Conservation (phyloP, 2,113 vertebrate species). For the Toxotes jaculatrix region DNA sequence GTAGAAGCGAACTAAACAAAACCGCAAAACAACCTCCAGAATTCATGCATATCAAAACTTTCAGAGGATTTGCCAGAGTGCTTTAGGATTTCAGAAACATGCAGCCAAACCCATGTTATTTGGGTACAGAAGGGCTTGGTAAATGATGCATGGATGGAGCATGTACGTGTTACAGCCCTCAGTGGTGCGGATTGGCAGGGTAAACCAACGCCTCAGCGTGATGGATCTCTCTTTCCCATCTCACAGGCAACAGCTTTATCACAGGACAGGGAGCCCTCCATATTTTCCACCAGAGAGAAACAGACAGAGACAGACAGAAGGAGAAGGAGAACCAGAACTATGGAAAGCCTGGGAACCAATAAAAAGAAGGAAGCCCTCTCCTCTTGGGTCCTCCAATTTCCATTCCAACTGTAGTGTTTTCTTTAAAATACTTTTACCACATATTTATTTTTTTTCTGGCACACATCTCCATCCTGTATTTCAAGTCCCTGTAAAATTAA, state of each 20-base stretch:
- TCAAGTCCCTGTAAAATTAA: slow-evolving; percentile 45
- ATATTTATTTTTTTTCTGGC: slow-evolving; percentile 44
- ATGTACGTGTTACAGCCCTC: slow-evolving; percentile 76
- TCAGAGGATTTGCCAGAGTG: slow-evolving; percentile 67
- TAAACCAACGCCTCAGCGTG: slow-evolving; percentile 65
- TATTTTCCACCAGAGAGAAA: slow-evolving; percentile 73
- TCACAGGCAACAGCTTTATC: slow-evolving; percentile 83
- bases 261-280: slow-evolving; percentile 72
- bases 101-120: slow-evolving; percentile 71
- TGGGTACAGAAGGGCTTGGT: slow-evolving; percentile 68
- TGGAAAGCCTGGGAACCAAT: slow-evolving; percentile 74
- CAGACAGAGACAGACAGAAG: slow-evolving; percentile 44
- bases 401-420: slow-evolving; percentile 54
- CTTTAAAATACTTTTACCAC: slow-evolving; percentile 52
- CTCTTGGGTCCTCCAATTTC: slow-evolving; percentile 70
- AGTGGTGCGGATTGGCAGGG: slow-evolving; percentile 71
- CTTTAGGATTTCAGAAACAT: slow-evolving; percentile 52
- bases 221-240: slow-evolving; percentile 81
- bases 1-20: slow-evolving; percentile 48
- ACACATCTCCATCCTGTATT: slow-evolving; percentile 24
- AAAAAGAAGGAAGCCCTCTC: slow-evolving; percentile 69
- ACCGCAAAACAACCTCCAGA: slow-evolving; percentile 64
- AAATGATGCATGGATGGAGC: slow-evolving; percentile 79
- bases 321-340: slow-evolving; percentile 37
- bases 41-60: slow-evolving; percentile 64